Conservation (phyloP, 2,113 vertebrate genomes). For the Macrotus californicus region DNA sequence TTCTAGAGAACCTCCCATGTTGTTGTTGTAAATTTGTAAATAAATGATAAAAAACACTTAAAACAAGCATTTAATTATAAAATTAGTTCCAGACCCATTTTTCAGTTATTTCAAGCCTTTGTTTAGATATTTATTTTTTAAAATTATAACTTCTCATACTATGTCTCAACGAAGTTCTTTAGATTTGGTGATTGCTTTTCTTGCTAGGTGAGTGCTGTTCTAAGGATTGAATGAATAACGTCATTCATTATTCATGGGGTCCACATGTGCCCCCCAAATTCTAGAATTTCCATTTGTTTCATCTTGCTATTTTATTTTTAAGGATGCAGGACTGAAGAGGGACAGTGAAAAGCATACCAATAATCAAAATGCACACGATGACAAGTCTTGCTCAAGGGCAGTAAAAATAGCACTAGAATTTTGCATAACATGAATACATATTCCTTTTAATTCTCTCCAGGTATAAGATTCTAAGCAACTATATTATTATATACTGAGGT, state of each 20-base stretch:
- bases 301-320: conserved; percentile 15
- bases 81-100: background rate
- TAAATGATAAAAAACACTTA: background rate
- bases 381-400: background rate
- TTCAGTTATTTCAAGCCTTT: background rate
- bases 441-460: background rate
- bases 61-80: background rate
- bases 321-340: background rate
- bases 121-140: background rate
- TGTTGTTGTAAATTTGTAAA: background rate
- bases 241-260: background rate
- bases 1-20: background rate
- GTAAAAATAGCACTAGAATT: background rate
- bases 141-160: background rate
- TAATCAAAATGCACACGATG: background rate
- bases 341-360: background rate
- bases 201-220: background rate
- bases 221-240: background rate
- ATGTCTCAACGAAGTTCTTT: background rate
- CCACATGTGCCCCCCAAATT: background rate
- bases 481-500: background rate
- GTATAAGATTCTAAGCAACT: background rate
- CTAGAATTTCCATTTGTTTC: background rate
- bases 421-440: background rate
- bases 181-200: background rate